phyloP scores from a whole-genome alignment of 2,888 invertebrate genomes.

The Polia nebulosa region DNA sequence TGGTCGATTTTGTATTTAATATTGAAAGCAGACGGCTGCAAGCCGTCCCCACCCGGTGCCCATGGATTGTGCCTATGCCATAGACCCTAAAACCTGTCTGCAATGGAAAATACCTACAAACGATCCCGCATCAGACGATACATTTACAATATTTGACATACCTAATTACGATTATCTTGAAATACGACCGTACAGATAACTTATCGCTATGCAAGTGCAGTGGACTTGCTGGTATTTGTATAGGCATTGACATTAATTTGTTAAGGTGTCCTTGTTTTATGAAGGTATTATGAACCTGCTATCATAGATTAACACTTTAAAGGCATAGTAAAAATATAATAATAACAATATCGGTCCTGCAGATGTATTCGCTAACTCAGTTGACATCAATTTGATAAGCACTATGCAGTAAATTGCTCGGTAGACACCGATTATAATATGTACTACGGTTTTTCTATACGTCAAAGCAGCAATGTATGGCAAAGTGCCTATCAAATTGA shows the following conservation, averaged over 20 bases:
- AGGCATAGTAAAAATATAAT: not conserved
- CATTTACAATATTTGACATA: conserved; percentile 26
- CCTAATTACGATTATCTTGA: not conserved
- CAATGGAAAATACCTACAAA: not conserved
- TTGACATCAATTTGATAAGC: too few species aligned
- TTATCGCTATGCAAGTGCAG: conserved; percentile 29
- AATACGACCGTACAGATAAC: conserved; percentile 9
- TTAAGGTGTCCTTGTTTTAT: not conserved
- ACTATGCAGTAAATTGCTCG: too few species aligned
- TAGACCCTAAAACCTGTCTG: too few species aligned
- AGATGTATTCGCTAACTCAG: too few species aligned
- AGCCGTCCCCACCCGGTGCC: too few species aligned
- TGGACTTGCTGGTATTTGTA: not conserved
- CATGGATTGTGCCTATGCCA: not conserved
- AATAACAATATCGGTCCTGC: too few species aligned
- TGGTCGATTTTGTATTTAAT: too few species aligned
- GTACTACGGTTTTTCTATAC: too few species aligned
- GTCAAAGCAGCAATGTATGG: too few species aligned
- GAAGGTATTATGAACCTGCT: not conserved
- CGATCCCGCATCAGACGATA: not conserved
- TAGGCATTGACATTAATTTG: not conserved
- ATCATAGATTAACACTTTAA: not conserved
- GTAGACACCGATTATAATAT: too few species aligned
- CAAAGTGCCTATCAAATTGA: too few species aligned
- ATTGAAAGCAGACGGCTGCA: too few species aligned